These are phyloP conservation scores for Plectropomus leopardus DNA, from an alignment of 2,113 vertebrate species.

Conservation along the genomic window DNA sequence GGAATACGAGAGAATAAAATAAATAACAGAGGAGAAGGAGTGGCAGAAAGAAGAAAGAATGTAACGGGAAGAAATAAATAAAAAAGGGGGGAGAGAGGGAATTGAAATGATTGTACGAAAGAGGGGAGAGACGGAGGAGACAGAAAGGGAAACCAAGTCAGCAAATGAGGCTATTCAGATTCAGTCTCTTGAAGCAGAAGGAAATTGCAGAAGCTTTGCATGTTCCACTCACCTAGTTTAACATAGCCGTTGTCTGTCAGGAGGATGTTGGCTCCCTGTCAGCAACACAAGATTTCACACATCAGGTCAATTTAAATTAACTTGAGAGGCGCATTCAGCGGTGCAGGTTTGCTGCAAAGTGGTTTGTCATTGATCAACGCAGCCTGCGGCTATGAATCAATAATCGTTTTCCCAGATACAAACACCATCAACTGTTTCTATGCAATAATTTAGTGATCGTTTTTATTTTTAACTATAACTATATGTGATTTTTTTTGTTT, in stretches of 20 bases:
- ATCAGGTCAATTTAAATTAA: conserved; percentile 23
- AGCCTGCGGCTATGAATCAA: conserved; percentile 3
- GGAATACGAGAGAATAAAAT: not conserved
- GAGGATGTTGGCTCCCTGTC: conserved; percentile 98
- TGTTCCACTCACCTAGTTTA: conserved; percentile 91
- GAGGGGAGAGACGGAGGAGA: not conserved
- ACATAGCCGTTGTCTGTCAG: conserved; percentile 98
- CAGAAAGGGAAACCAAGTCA: conserved; percentile 12
- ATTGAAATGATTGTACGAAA: not conserved
- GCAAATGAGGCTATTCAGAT: conserved; percentile 38
- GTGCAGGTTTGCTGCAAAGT: not conserved
- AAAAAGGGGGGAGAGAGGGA: not conserved
- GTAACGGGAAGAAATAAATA: not conserved
- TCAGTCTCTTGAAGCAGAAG: conserved; percentile 41
- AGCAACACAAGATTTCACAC: conserved; percentile 45
- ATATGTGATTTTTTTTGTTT: not conserved
- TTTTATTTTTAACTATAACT: not conserved
- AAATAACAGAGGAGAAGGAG: not conserved
- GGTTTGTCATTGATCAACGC: not conserved
- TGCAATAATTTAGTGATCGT: not conserved
- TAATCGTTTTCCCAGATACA: not conserved
- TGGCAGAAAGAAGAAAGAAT: not conserved
- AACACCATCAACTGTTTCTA: not conserved
- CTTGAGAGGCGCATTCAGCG: not conserved
- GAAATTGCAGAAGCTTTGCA: not conserved